Evolutionary conservation across 2,113 vertebrate genomes (phyloP), one percentile per base, ranked within the genome.

Genomic region (Cisticola juncidis): DNA sequence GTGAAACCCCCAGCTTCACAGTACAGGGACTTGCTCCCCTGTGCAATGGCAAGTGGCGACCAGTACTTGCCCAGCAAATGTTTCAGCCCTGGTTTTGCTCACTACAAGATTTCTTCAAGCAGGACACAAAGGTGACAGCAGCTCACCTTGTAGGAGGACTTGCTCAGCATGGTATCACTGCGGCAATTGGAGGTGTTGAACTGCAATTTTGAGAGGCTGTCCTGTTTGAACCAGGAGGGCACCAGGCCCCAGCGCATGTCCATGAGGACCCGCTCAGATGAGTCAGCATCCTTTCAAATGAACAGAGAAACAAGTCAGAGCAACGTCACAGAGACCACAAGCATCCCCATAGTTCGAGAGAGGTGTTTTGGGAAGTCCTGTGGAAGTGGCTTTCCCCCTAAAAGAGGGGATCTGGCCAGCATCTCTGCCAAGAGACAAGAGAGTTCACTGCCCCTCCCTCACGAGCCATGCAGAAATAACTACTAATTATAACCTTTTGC

Each of bases 231-330:
- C 99, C 99, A 99, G 35, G 98, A 94, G 9, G 99, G 99, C 40
- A 99, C 79, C 36, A 99, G 97, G 54, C 99, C 99, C 99, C 99
- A 99, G 28, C 99, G 98, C 99, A 99, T 99, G 16, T 98, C 98
- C 36, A 98, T 97, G 78, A 99, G 97, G 48, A 99, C 97, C 57
- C 98, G 98, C 89, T 99, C 98, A 0, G 98, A 99, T 42, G 98
- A 98, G 54, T 99, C 98, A 1, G 98, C 98, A 91, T 97, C 97
- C 99, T 99, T 96, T 77, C 2, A 1, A 42, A 90, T 0, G 14
- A 93, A 77, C 3, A 81, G 57, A 94, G 68, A 70, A 58, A 70
- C 16, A 2, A 54, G 25, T 65, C 70, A 90, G 10, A 45, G 57
- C 20, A 71, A 58, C 0, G 0, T 18, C 3, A 1, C 33, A 15